Percentiles rank a stretch among this genome's conserved stretches.
These are phyloP conservation scores for Mongoloraphidia duomilia DNA, from an alignment of 2,888 invertebrate species.

Conservation along the genomic window DNA sequence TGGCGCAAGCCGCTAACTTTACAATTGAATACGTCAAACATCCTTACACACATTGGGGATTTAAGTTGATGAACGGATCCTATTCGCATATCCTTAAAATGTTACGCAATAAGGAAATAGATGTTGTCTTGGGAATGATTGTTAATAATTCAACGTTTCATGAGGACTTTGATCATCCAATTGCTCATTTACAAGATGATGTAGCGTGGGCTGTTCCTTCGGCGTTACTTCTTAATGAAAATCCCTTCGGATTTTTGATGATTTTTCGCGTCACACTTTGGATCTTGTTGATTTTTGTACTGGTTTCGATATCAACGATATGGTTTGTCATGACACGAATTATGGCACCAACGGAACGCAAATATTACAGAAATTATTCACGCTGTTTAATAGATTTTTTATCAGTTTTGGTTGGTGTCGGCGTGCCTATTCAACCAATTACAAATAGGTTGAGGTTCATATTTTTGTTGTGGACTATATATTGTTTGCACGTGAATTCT, in stretches of 20 bases:
- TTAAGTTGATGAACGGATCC: constrained; percentile 25
- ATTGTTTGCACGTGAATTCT: constrained; percentile 35
- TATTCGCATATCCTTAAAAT: constrained; percentile 36
- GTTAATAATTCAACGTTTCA: constrained; percentile 42
- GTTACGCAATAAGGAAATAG: constrained; percentile 25
- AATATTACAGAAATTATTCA: not conserved
- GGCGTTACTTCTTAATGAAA: constrained; percentile 30
- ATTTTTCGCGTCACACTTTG: constrained; percentile 35
- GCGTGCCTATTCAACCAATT: constrained; percentile 32
- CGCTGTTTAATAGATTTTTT: not conserved
- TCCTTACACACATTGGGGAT: constrained; percentile 26
- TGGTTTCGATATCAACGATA: constrained; percentile 13
- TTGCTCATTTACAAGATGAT: constrained; percentile 36
- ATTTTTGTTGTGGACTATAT: constrained; percentile 35
- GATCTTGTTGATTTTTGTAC: constrained; percentile 27
- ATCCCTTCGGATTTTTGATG: constrained; percentile 34
- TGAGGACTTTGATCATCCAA: constrained; percentile 36
- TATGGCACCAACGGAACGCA: not conserved
- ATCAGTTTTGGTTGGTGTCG: constrained; percentile 29
- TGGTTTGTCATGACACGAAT: not conserved
- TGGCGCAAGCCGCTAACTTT: not conserved
- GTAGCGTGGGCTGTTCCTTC: constrained; percentile 40
- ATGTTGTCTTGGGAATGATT: constrained; percentile 39
- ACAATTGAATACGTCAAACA: not conserved
- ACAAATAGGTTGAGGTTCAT: constrained; percentile 34